Evolutionary conservation across 37 sponge, comb jelly and placozoan genomes (phyloP), one percentile per base, ranked within the genome.

Genomic region (Haliclona indistincta): DNA sequence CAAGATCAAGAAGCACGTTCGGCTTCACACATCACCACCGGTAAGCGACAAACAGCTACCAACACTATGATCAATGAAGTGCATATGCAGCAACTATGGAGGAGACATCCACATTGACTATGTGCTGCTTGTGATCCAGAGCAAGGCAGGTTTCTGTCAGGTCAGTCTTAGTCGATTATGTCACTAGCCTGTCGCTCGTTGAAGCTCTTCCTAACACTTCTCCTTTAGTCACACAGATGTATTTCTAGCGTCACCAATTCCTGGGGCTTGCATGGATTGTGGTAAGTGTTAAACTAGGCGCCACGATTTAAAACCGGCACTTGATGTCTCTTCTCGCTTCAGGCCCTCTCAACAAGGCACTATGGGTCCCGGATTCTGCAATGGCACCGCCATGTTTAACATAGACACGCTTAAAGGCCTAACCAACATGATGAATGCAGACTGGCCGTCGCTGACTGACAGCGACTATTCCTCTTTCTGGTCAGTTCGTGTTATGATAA

Each of bases 101-200:
- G n/a, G n/a, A n/a, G n/a, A n/a, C n/a, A n/a, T n/a, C 7, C 60
- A 58, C 11, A 58, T 58, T 58, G 60, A 58, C 60, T 58, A 58
- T 58, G 60, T 58, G 7, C 60, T 25, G 28, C 25, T 58, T 8
- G 25, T 26, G n/a, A 26, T 58, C 11, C 60, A 58, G 28, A 58
- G n/a, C n/a, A 26, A 20, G 7, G 25, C 11, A 58, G 60, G 26
- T n/a, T 58, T n/a, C 28, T 58, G 60, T 20, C 6, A 58, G 13
- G 60, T 58, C 11, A 58, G n/a, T n/a, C n/a, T n/a, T n/a, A 26
- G 25, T 58, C n/a, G 60, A 11, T 25, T 58, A 7, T 58, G 60
- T 58, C 25, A 7, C 6, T 11, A 20, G 7, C 7, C 6, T 26
- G n/a, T n/a, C n/a, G n/a, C 6, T 58, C 60, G 7, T n/a, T 58